Evolutionary conservation across 2,888 invertebrate species (phyloP).

Genomic region (Endotricha flammealis): DNA sequence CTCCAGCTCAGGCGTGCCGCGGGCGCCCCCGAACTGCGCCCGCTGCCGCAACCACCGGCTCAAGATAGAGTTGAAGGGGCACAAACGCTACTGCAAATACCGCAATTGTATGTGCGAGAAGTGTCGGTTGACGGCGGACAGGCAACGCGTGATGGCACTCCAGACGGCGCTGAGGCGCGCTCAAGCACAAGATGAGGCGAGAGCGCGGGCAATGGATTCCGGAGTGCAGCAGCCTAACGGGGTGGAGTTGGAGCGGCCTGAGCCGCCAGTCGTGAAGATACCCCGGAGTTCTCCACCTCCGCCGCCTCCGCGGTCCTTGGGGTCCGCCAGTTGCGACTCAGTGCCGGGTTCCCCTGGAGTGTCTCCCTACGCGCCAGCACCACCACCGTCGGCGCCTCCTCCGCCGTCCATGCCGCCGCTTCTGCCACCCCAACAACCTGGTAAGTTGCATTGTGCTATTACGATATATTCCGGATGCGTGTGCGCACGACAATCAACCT

Average conservation of each 20-base stretch:
- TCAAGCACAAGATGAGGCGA: constrained; percentile 90
- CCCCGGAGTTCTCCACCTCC: constrained; percentile 61
- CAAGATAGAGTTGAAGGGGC: constrained; percentile 92
- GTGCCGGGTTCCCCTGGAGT: constrained; percentile 64
- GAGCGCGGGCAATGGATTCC: constrained; percentile 64
- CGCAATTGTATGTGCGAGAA: constrained; percentile 91
- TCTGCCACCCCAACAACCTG: constrained; percentile 65
- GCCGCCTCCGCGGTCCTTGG: constrained; percentile 50
- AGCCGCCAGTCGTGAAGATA: constrained; percentile 65
- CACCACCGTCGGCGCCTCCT: constrained; percentile 80
- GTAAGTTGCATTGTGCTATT: too few relatives aligned
- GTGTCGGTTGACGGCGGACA: constrained; percentile 90
- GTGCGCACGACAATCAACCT: too few relatives aligned
- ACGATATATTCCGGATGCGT: too few relatives aligned
- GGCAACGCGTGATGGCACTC: constrained; percentile 93
- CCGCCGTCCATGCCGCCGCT: constrained; percentile 71
- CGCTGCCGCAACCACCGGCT: constrained; percentile 95
- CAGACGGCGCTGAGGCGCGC: constrained; percentile 91
- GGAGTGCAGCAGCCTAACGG: constrained; percentile 55
- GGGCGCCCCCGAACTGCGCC: constrained; percentile 94
- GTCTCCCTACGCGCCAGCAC: constrained; percentile 60
- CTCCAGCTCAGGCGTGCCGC: constrained; percentile 79
- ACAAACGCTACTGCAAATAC: constrained; percentile 94
- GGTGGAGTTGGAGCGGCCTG: constrained; percentile 66
- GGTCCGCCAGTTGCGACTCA: constrained; percentile 63